phyloP scores from a whole-genome alignment of 1,140 invertebrate genomes.

The Diabrotica virgifera region DNA sequence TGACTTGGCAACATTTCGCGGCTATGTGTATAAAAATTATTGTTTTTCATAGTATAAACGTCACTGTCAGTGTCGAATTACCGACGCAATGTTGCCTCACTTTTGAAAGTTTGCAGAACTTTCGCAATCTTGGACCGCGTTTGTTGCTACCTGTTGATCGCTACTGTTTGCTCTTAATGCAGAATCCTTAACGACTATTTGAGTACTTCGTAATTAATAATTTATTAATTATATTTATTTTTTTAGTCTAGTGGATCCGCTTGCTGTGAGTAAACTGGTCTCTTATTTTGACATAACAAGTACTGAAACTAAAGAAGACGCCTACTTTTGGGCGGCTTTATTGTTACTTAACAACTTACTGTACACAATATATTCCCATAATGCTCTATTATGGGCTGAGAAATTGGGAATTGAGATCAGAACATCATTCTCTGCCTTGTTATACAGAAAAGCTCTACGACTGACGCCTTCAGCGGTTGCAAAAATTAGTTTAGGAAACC shows the following conservation, averaged over 20 bases:
- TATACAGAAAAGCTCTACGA: constrained; percentile 78
- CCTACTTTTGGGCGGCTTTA: constrained; percentile 18
- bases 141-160: too few species aligned
- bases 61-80: too few species aligned
- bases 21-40: too few species aligned
- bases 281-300: constrained; percentile 17
- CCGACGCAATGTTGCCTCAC: too few species aligned
- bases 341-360: constrained; percentile 13
- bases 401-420: constrained; percentile 78
- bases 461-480: constrained; percentile 67
- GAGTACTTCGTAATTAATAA: background rate
- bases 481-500: constrained; percentile 82
- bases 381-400: constrained; percentile 69
- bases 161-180: too few species aligned
- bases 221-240: background rate
- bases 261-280: constrained; percentile 16
- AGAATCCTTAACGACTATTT: too few species aligned
- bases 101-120: too few species aligned
- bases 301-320: constrained; percentile 9
- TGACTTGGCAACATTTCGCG: too few species aligned
- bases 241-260: constrained; percentile 18
- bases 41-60: too few species aligned
- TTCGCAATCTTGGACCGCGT: too few species aligned
- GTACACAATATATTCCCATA: constrained; percentile 53
- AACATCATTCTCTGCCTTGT: constrained; percentile 72